Base-by-base conservation (phyloP, 2,888 invertebrate species). In the Tortrix viridana region DNA sequence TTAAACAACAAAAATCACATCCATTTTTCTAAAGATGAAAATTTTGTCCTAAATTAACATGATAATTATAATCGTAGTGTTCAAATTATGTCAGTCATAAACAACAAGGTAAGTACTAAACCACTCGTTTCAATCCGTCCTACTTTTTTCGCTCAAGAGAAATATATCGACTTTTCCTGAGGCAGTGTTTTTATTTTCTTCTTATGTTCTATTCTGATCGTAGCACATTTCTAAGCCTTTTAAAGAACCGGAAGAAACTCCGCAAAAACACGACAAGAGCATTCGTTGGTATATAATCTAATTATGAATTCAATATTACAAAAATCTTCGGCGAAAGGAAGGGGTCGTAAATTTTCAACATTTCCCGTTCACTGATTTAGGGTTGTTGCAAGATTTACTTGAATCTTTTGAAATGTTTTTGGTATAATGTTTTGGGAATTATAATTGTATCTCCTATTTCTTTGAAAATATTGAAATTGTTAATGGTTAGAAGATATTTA, bases 241-340 rank as follows among this genome's bases (percentile, higher is more conserved):
- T 7, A 26, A 0, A 3, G 26, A 61, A 55, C 54, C 43, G 37
- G 37, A 32, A 18, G 44, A 6, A 61, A 56, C 37, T 44, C 23
- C 16, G 43, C 18, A 19, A 37, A 19, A 37, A 37, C 49, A 43
- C n/a, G 54, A 55, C 46, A 46, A 62, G 46, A 57, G 38, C 46
- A 57, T 56, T 19, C 23, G n/a, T 16, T 43, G n/a, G 41, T 2
- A 32, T 32, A 9, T 12, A 57, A 56, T 46, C 32, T 37, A 61
- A 43, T 61, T 61, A 55, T 50, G 50, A 52, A 57, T 56, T 56
- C 46, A 46, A 56, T 56, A 56, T 47, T 46, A n/a, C 38, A 50
- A 62, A 58, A 62, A 61, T 38, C 9, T 9, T 2, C 9, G 7
- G 37, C 18, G 37, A 22, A 61, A 37, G 16, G 18, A 12, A 32